Base-by-base conservation (phyloP, 2,888 invertebrate species). In the Zhengitettix transpicula region DNA sequence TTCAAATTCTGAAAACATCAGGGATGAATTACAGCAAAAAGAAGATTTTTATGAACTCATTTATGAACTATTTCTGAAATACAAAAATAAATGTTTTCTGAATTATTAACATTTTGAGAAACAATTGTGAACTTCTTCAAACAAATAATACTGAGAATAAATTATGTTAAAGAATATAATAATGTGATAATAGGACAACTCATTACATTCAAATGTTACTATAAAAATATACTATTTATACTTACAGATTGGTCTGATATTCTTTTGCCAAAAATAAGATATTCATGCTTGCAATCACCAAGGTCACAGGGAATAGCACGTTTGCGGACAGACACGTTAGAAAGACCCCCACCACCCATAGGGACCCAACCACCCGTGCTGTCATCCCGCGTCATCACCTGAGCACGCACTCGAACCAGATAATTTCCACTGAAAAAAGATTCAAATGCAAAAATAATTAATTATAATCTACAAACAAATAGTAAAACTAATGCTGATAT, bases 311-410 rank as follows among this genome's bases (percentile, higher is more conserved):
- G 68, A 63, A 67, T 68, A 65, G 69, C 74, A 66, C 88, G 82
- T 74, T 87, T 87, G 69, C 90, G 83, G 69, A 93, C 90, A 71
- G 89, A 89, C 69, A 96, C 94, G 76, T 91, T 89, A 70, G 94
- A 92, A 68, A 96, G 83, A 66, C 95, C 95, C 68, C 95, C 95
- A 69, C 93, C 93, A 66, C 89, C 90, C 73, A 94, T 80, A 70
- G 94, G 93, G 72, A 91, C 85, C 95, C 95, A 96, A 68, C 95
- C 94, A 66, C 93, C 95, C 66, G 91, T 90, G 76, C 89, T 92
- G 76, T 96, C 97, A 83, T 97, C 96, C 74, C 96, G 84, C 72
- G 89, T 91, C 96, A 97, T 97, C 79, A 96, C 96, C 85, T 96
- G 96, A 78, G 96, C 96, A 73, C 93, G 89, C 74, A 97, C 95